phyloP scores from a whole-genome alignment of 2,888 invertebrate species.

The Schizotus pectinicornis region DNA sequence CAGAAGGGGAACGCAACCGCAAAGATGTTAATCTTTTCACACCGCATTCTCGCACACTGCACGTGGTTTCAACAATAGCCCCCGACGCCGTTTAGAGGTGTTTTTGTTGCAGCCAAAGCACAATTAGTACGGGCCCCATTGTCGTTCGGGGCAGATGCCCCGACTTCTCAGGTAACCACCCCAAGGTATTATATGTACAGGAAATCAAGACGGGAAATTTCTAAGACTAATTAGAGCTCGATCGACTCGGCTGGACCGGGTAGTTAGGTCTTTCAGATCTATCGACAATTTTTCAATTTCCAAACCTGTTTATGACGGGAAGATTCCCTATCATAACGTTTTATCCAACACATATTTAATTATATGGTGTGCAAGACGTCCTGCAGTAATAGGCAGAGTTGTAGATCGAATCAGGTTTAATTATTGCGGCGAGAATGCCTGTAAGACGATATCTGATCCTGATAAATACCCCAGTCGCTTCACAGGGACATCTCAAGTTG shows the following conservation, averaged over 20 bases:
- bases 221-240: too few species aligned
- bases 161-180: background rate
- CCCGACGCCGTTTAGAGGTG: conserved; percentile 15
- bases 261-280: too few species aligned
- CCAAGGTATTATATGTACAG: background rate
- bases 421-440: conserved; percentile 31
- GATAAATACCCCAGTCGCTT: conserved; percentile 25
- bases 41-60: conserved; percentile 23
- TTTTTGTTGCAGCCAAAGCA: conserved; percentile 2
- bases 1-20: conserved; percentile 1
- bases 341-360: conserved; percentile 19
- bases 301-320: background rate
- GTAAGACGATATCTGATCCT: conserved; percentile 25
- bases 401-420: conserved; percentile 33
- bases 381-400: conserved; percentile 17
- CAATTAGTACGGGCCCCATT: conserved; percentile 16
- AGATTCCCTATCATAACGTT: conserved; percentile 1
- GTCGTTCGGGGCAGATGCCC: conserved; percentile 3
- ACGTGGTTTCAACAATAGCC: conserved; percentile 18
- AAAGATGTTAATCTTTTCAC: conserved; percentile 24
- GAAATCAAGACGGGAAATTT: conserved; percentile 6
- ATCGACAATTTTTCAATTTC: too few species aligned
- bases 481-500: conserved; percentile 19
- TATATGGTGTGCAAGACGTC: conserved; percentile 20
- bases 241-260: too few species aligned